phyloP scores from a whole-genome alignment of 1,140 invertebrate genomes.

The Lordiphosa mommai region DNA sequence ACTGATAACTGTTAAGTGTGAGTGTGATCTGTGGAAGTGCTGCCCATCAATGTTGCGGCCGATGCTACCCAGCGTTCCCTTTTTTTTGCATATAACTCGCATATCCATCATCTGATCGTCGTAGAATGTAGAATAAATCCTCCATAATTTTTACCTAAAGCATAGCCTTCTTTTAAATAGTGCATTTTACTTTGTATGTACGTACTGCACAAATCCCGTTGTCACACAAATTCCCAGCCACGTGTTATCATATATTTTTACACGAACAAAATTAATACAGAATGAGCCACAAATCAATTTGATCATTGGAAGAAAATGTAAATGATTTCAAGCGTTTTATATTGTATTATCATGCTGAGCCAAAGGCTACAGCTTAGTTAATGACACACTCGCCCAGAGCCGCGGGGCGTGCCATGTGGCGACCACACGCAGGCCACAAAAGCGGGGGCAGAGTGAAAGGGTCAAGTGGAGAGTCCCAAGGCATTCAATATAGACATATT shows the following conservation, averaged over 20 bases:
- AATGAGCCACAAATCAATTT: conserved; percentile 34
- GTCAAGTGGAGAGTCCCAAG: conserved; percentile 20
- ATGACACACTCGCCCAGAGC: conserved; percentile 54
- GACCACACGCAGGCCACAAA: conserved; percentile 55
- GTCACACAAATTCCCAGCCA: conserved; percentile 1
- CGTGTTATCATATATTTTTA: conserved; percentile 1
- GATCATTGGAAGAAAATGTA: conserved; percentile 44
- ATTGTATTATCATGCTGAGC: conserved; percentile 64
- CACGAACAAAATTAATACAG: conserved; percentile 5
- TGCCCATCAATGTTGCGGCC: too few relatives aligned
- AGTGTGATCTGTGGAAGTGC: too few relatives aligned
- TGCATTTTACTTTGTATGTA: too few relatives aligned
- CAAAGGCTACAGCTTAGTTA: conserved; percentile 48
- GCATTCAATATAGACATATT: conserved; percentile 58
- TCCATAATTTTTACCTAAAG: too few relatives aligned
- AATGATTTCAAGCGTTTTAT: conserved; percentile 64
- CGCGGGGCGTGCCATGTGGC: conserved; percentile 41
- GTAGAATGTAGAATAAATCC: too few relatives aligned
- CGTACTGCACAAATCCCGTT: neutral
- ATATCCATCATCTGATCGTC: too few relatives aligned
- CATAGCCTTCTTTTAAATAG: too few relatives aligned
- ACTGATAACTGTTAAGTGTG: too few relatives aligned
- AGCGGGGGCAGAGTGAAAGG: conserved; percentile 66
- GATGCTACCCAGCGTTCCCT: too few relatives aligned
- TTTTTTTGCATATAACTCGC: too few relatives aligned